Evolutionary conservation across 2,888 invertebrate genomes (phyloP).

Genomic region (Spodoptera littoralis): DNA sequence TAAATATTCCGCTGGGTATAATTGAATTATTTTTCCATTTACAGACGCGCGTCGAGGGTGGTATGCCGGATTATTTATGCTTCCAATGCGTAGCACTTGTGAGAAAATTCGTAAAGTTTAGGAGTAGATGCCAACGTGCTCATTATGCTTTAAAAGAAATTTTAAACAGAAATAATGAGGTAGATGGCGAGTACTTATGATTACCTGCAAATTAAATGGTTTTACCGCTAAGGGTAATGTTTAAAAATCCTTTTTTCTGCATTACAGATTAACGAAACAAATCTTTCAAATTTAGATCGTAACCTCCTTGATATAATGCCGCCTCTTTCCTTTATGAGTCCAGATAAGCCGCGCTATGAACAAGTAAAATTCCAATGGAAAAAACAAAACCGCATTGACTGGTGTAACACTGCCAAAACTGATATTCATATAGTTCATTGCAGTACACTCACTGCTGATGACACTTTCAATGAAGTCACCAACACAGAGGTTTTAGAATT

Average conservation of each 20-base stretch:
- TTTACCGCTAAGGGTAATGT: neutral
- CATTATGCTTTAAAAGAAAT: conserved; percentile 76
- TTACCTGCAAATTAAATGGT: too few species aligned
- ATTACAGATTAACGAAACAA: conserved; percentile 73
- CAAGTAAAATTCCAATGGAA: conserved; percentile 73
- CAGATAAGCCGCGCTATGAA: conserved; percentile 68
- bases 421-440: conserved; percentile 70
- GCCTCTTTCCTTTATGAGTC: conserved; percentile 67
- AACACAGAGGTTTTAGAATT: conserved; percentile 47
- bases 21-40: conserved; percentile 47
- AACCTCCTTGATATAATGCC: conserved; percentile 66
- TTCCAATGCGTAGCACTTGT: conserved; percentile 74
- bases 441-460: conserved; percentile 67
- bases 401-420: conserved; percentile 41
- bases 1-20: neutral
- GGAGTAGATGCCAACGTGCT: conserved; percentile 79
- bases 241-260: conserved; percentile 1
- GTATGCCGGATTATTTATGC: conserved; percentile 79
- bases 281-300: conserved; percentile 67
- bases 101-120: conserved; percentile 72
- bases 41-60: conserved; percentile 70
- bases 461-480: conserved; percentile 60
- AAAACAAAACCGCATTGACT: conserved; percentile 61
- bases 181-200: conserved; percentile 38
- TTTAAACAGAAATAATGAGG: conserved; percentile 73